Percentiles rank a stretch among this genome's conserved stretches.
phyloP scores from a whole-genome alignment of 1,140 invertebrate genomes.

The Holotrichia oblita region DNA sequence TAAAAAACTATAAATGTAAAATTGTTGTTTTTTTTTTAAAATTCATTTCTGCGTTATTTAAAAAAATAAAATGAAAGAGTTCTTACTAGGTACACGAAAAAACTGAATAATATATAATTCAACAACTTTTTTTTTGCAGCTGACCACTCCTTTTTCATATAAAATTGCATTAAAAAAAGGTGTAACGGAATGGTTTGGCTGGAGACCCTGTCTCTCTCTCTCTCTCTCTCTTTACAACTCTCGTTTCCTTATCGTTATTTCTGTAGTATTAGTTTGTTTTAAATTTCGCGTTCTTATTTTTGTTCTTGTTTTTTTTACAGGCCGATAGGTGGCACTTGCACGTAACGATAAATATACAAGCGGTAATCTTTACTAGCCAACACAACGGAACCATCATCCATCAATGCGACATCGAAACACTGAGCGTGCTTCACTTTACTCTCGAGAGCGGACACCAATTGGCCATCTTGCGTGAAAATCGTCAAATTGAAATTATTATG shows the following conservation, averaged over 20 bases:
- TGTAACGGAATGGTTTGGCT: conserved; percentile 57
- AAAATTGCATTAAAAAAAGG: conserved; percentile 61
- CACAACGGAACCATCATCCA: conserved; percentile 99
- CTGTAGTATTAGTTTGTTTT: too few species aligned
- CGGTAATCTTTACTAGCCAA: conserved; percentile 99
- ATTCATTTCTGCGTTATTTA: background rate
- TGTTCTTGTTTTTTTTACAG: conserved; percentile 65
- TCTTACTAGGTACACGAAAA: background rate
- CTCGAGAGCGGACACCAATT: conserved; percentile 94
- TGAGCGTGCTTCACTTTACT: conserved; percentile 99
- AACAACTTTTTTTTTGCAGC: conserved; percentile 56
- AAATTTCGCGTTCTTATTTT: too few species aligned
- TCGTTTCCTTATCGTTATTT: too few species aligned
- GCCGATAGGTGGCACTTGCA: conserved; percentile 86
- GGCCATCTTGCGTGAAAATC: conserved; percentile 96
- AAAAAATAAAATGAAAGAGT: too few species aligned
- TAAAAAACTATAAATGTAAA: conserved; percentile 56
- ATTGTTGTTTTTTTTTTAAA: background rate
- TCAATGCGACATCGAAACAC: conserved; percentile 98
- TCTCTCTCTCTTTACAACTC: too few species aligned
- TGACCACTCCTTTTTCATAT: conserved; percentile 52
- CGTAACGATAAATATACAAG: conserved; percentile 98
- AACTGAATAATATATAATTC: conserved; percentile 9
- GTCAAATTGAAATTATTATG: conserved; percentile 99
- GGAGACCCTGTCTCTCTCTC: conserved; percentile 54